Evolutionary conservation across 2,888 invertebrate species (phyloP).

Genomic region (Bhutanitis thaidina): DNA sequence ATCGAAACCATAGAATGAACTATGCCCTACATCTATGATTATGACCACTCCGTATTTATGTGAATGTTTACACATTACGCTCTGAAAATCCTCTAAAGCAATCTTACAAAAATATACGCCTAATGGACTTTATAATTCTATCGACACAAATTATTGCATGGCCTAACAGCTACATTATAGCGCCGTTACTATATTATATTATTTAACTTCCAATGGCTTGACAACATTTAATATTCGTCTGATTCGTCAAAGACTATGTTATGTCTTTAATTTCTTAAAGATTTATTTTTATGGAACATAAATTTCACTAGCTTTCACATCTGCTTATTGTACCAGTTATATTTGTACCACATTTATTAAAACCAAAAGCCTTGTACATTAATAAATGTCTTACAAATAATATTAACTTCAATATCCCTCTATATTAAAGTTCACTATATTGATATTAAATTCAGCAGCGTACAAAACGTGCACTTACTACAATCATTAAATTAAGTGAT

Average conservation of each 20-base stretch:
- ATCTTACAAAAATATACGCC: background rate
- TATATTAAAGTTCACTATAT: no score
- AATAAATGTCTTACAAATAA: no score
- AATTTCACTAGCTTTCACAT: background rate
- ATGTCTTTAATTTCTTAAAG: no score
- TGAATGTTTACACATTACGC: background rate
- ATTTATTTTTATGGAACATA: background rate
- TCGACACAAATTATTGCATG: background rate
- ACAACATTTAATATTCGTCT: background rate
- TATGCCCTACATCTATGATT: background rate
- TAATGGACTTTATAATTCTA: background rate
- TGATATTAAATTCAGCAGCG: no score
- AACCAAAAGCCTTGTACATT: no score
- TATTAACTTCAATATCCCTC: no score
- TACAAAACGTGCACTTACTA: no score
- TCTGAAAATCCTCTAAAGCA: background rate
- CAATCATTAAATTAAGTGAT: no score
- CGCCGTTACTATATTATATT: background rate
- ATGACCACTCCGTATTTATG: background rate
- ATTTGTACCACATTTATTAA: no score
- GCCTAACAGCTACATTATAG: background rate
- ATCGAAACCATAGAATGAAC: background rate
- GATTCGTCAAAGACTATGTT: background rate
- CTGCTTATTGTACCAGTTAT: background rate
- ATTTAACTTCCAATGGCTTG: background rate